Base-by-base conservation (phyloP, 2,113 vertebrate genomes). In the Pangasianodon hypophthalmus region DNA sequence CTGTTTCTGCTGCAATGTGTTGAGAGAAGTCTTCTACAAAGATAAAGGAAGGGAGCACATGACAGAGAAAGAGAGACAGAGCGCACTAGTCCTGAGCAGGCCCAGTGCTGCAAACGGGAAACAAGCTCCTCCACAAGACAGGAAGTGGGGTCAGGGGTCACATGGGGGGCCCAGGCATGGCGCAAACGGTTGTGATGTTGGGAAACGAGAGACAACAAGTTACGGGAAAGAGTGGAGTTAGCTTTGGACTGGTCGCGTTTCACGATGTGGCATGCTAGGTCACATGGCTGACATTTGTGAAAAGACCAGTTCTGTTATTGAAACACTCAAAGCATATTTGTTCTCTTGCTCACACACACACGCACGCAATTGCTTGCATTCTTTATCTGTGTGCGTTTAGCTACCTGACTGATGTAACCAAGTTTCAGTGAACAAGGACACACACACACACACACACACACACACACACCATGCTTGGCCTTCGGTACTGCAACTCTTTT, bases 91-190 rank as follows among this genome's bases (percentile, higher is more conserved):
- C 19, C 75, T 19, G 32, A 86, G 73, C 52, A 37, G 50, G 29
- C 83, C 92, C 86, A 88, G 75, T 90, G 90, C 64, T 81, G 90
- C 91, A 93, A 95, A 94, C 91, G 95, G 92, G 93, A 95, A 94
- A 91, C 84, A 24, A 92, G 92, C 71, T 29, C 60, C 58, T 90
- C 41, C 91, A 88, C 60, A 62, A 89, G 88, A 92, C 93, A 93
- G 94, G 94, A 94, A 90, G 86, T 82, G 84, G 88, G 86, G 88
- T 87, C 85, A 88, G 62, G 75, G 92, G 90, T 92, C 89, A 89
- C 85, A 87, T 62, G 83, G 86, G 87, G n/a, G 84, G 64, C 91
- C 87, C 86, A 88, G 58, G 60, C 80, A 88, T n/a, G 75, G 86
- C 86, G 41, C 90, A 84, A n/a, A 79, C 89, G 32, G 19, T 90